Conservation (phyloP, 2,888 invertebrate species). For the Athripsodes cinereus region DNA sequence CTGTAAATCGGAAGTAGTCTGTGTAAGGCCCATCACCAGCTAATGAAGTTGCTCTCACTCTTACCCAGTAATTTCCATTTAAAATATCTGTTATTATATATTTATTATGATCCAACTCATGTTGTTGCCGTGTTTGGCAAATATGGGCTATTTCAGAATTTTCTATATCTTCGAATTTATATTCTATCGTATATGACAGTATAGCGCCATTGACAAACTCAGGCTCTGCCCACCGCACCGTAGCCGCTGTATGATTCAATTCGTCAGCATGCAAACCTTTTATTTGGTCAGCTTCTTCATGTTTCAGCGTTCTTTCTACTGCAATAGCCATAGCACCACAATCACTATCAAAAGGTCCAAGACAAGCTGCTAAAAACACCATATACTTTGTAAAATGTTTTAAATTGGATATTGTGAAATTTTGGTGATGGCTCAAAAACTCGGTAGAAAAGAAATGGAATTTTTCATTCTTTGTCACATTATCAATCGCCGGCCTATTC, state of each 20-base stretch:
- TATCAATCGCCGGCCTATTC: constrained; percentile 14
- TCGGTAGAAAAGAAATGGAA: constrained; percentile 18
- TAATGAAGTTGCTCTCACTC: constrained; percentile 54
- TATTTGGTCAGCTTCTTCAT: constrained; percentile 39
- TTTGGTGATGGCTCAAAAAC: constrained; percentile 12
- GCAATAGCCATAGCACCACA: constrained; percentile 45
- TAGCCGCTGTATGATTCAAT: constrained; percentile 28
- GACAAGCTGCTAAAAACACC: constrained; percentile 56
- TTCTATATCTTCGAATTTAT: constrained; percentile 38
- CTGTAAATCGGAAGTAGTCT: constrained; percentile 6
- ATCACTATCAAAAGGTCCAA: constrained; percentile 35
- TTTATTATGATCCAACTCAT: constrained; percentile 30
- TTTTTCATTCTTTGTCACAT: constrained; percentile 14
- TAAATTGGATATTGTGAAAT: constrained; percentile 37
- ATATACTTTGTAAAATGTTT: constrained; percentile 54
- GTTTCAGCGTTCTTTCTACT: constrained; percentile 44
- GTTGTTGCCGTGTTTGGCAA: constrained; percentile 45
- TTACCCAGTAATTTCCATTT: constrained; percentile 54
- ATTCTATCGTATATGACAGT: constrained; percentile 55
- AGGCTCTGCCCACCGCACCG: constrained; percentile 54
- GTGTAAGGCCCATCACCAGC: constrained; percentile 47
- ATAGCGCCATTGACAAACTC: constrained; percentile 58
- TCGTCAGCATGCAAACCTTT: constrained; percentile 32
- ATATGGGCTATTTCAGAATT: constrained; percentile 35
- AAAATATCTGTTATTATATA: constrained; percentile 36